Base-by-base conservation (phyloP, 2,797 vertebrate genomes). In the Lindbergichthys nudifrons region DNA sequence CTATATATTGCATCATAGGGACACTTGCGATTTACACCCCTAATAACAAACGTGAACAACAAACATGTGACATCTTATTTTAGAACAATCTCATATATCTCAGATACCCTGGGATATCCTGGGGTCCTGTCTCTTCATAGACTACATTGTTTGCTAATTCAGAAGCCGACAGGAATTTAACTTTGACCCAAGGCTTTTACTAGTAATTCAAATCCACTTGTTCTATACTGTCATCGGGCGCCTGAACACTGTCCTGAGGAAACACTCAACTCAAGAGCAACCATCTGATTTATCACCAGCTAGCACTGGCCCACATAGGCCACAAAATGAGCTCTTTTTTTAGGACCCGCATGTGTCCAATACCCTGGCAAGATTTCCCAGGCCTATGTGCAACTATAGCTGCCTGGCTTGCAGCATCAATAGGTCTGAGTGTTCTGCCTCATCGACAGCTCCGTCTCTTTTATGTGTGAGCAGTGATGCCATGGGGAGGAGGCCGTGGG, bases 401-500 rank as follows among this genome's bases (percentile, higher is more conserved):
- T 57, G 76, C 71, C 69, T 74, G 63, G 21, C 71, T 57, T 68
- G 60, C 59, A 47, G 56, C 84, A 83, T 91, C 83, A 92, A 89
- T 85, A 75, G 83, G 70, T 66, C 57, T 1, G 75, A 85, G 87
- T 92, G 85, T 91, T 91, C 80, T 63, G 82, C 79, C 81, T 77
- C 75, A 72, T 73, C 47, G 15, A 59, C 43, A 73, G 79, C 81
- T 87, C 77, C 14, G 58, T 63, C 52, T 79, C 84, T 87, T 84
- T 89, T 86, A 77, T 88, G 77, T 67, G 79, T 26, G 63, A 79
- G 77, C 61, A 8, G 79, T 78, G 88, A 91, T 63, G 80, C 73
- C 85, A 81, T 82, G 60, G 70, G 58, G 75, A 81, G 86, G 70
- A 72, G 80, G 83, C 79, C 39, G 32, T 79, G 86, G 73, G 77